phyloP scores from a whole-genome alignment of 2,888 invertebrate genomes.

The Agrotis puta region DNA sequence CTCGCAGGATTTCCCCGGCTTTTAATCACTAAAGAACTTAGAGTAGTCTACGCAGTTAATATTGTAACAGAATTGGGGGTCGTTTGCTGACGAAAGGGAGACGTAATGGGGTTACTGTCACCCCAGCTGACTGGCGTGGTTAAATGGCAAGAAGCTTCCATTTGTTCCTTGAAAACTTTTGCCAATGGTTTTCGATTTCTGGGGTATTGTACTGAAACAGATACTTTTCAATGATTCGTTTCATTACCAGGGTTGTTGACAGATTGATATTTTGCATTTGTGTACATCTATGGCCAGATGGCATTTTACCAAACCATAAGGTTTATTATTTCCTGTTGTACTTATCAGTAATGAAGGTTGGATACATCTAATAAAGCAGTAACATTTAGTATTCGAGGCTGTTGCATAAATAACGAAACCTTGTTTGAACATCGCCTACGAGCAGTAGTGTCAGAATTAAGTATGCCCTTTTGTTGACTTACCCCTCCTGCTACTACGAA shows the following conservation, averaged over 20 bases:
- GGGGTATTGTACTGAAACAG: background rate
- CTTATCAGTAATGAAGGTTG: background rate
- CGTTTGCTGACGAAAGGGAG: slow-evolving; percentile 34
- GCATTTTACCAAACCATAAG: background rate
- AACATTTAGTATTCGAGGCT: slow-evolving; percentile 19
- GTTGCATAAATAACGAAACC: slow-evolving; percentile 38
- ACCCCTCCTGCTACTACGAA: background rate
- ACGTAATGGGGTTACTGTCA: slow-evolving; percentile 32
- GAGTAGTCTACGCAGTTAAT: slow-evolving; percentile 25
- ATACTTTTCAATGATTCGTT: background rate
- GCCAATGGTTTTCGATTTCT: background rate
- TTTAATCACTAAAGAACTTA: slow-evolving; percentile 18
- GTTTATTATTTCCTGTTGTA: background rate
- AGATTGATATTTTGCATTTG: too few species aligned
- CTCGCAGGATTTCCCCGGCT: slow-evolving; percentile 39
- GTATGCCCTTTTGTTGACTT: slow-evolving; percentile 23
- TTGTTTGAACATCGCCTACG: slow-evolving; percentile 12
- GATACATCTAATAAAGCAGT: slow-evolving; percentile 15
- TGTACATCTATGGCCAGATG: too few species aligned
- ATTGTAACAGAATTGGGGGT: slow-evolving; percentile 39
- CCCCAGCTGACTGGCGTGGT: slow-evolving; percentile 24
- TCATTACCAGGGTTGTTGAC: too few species aligned
- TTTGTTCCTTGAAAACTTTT: background rate
- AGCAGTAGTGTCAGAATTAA: slow-evolving; percentile 4
- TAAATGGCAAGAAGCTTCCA: background rate